Base-by-base conservation (phyloP, 2,113 vertebrate species). In the Marmota monax region DNA sequence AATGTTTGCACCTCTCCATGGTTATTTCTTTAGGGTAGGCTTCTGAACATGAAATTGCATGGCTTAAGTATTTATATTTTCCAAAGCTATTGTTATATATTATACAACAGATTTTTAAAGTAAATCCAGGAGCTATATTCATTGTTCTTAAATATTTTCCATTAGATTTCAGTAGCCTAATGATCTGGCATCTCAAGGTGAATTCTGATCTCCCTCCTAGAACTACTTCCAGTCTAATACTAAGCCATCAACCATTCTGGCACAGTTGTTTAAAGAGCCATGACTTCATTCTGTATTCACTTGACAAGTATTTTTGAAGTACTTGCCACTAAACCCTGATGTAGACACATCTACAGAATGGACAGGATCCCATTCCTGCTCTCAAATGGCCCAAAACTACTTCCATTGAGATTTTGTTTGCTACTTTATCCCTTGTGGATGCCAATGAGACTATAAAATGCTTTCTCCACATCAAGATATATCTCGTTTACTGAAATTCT, bases 111-210 rank as follows among this genome's bases (percentile, higher is more conserved):
- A 63, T 61, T 76, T 84, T 74, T 67, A 7, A 88, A 84, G 72
- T 39, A 77, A 90, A 72, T 51, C 56, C 17, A 51, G 11, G 8
- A 72, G 4, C 42, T 42, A 87, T 23, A 67, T 74, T 63, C 45
- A 65, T 65, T 23, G 34, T 63, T 86, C 63, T 77, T 91, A 72
- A 90, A 80, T 91, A 84, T 78, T 84, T 78, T 25, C 73, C 27
- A 63, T 45, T 61, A 78, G 34, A 72, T 51, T 91, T 86, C 70
- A 80, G 27, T 53, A 86, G 82, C 22, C 29, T 42, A 53, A 42
- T 72, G n/a, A 67, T 72, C 34, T 80, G 29, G 7, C n/a, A 63
- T 48, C 78, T 90, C 72, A 61, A 5, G 45, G 48, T 83, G n/a
- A 61, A 63, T 63, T 95, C 39, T 69, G 13, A 9, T 56, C 78